These are phyloP conservation scores for Luperina testacea DNA, from an alignment of 2,888 invertebrate species.

Conservation along the genomic window DNA sequence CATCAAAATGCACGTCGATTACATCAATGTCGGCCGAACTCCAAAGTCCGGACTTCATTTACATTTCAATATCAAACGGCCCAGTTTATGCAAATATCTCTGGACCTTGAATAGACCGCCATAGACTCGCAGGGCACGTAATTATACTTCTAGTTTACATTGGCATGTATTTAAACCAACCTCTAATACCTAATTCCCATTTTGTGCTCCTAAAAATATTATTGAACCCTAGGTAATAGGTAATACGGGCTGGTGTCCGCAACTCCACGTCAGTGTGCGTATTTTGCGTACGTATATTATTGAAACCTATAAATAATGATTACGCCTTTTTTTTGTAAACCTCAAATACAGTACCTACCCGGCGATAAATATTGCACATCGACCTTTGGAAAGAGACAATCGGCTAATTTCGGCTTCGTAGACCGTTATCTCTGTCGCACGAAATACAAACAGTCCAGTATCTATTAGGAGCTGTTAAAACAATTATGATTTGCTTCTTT, in stretches of 20 bases:
- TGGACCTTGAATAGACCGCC: constrained; percentile 43
- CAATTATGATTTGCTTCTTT: no score
- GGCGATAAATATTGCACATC: no score
- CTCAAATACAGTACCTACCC: not conserved
- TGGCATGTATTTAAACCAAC: not conserved
- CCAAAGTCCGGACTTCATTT: constrained; percentile 59
- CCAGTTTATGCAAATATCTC: constrained; percentile 69
- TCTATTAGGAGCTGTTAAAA: no score
- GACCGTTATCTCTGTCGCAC: no score
- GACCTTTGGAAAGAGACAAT: no score
- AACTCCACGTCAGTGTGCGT: no score
- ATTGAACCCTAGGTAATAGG: no score
- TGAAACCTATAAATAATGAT: not conserved
- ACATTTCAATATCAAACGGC: constrained; percentile 70
- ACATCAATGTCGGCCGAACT: constrained; percentile 37
- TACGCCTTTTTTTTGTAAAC: not conserved
- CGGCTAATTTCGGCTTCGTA: no score
- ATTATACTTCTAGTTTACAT: constrained; percentile 38
- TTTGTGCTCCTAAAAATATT: not conserved
- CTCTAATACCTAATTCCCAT: not conserved
- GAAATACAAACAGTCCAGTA: no score
- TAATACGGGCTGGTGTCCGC: no score
- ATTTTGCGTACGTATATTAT: not conserved
- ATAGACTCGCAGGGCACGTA: constrained; percentile 25
- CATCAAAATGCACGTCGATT: constrained; percentile 44